Conservation (phyloP, 2,113 vertebrate species). For the Sula dactylatra region DNA sequence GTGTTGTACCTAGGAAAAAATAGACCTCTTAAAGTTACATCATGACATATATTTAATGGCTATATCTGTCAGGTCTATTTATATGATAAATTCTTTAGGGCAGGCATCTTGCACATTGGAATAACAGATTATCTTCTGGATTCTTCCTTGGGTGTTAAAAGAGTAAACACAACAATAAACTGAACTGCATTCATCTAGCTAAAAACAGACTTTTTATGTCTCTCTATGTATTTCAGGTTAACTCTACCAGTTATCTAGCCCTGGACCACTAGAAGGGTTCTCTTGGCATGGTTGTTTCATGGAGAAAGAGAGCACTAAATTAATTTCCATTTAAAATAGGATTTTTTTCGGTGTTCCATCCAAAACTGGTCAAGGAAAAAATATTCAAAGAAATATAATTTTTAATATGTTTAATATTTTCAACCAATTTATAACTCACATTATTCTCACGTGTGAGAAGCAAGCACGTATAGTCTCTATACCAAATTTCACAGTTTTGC, state of each 20-base stretch:
- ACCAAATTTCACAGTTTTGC: background rate
- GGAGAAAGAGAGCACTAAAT: background rate
- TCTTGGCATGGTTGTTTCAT: background rate
- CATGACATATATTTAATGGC: background rate
- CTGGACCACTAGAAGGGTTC: background rate
- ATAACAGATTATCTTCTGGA: background rate
- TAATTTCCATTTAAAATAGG: background rate
- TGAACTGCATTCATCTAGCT: background rate
- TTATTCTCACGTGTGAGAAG: background rate
- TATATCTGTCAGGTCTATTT: background rate
- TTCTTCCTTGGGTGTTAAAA: background rate
- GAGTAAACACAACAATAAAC: background rate
- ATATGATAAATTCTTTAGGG: background rate
- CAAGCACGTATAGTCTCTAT: background rate
- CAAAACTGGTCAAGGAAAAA: background rate
- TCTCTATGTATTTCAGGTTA: background rate
- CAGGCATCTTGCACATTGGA: background rate
- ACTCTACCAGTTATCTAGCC: background rate
- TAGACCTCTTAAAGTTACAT: background rate
- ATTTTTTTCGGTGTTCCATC: background rate
- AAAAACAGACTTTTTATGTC: background rate
- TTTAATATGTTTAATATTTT: background rate
- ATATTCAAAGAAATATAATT: background rate
- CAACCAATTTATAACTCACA: background rate
- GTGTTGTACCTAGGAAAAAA: background rate